Base-by-base conservation (phyloP, 1,140 invertebrate species). In the Gryon sp. region DNA sequence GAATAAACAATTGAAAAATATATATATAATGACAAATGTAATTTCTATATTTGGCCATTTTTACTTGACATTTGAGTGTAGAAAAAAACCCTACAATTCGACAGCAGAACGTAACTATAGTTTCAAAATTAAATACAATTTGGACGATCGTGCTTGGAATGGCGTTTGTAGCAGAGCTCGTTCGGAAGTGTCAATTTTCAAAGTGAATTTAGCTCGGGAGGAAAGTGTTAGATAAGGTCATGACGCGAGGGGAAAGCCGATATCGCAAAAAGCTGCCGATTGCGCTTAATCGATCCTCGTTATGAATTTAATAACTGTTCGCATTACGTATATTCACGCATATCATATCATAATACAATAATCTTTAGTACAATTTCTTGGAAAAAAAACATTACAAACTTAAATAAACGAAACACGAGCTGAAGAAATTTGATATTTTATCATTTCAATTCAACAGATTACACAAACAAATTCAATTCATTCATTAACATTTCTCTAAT, bases 121-220 rank as follows among this genome's bases (percentile, higher is more conserved):
- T 3, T 7, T 24, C 22, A 34, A 34, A 32, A 34, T 34, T 14
- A 20, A 50, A 50, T 40, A 22, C 34, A 20, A 55, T 55, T 55
- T 11, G 9, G 34, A 7, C n/a, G 18, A 59, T 45, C 53, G 40
- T 20, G 53, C 41, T 26, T 9, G 41, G 55, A 60, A 59, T 59
- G 55, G 24, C 26, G 32, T 26, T 14, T 19, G 16, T n/a, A 5
- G 11, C n/a, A 45, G 20, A 34, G 4, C 16, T 22, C 40, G 15
- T 34, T 40, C 14, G 20, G 43, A 50, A 69, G 53, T 59, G 53
- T 59, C 53, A 69, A 69, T 69, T 69, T 50, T 50, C 45, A 69
- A 50, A 59, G 53, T 59, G 45, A 8, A 69, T 59, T 41, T 57
- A 46, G 50, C 14, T 20, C 15, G 41, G 16, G 30, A 55, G 41